Evolutionary conservation across 2,113 vertebrate genomes (phyloP).

Genomic region (Cricetomys ansorgei): DNA sequence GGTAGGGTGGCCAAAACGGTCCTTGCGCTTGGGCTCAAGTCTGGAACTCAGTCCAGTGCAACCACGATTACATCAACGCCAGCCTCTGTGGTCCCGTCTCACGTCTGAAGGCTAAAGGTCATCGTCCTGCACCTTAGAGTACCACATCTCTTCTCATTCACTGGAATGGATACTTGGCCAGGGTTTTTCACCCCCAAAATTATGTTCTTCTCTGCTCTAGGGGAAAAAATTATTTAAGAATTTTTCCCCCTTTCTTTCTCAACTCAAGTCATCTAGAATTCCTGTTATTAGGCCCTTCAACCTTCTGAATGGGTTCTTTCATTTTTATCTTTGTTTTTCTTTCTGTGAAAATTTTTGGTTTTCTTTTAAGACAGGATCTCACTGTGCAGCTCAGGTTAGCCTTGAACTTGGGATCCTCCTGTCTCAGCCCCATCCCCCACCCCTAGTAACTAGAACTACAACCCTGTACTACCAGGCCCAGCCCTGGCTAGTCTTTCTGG

Average conservation of each 20-base stretch:
- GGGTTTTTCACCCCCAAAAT: neutral
- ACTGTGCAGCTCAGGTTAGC: neutral
- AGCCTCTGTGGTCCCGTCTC: neutral
- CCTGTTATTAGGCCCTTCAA: neutral
- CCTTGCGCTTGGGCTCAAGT: neutral
- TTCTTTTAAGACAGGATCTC: neutral
- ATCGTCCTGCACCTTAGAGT: neutral
- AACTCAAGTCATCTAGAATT: neutral
- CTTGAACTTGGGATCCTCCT: neutral
- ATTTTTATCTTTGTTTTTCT: slow-evolving; percentile 28
- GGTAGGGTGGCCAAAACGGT: neutral
- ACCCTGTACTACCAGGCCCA: neutral
- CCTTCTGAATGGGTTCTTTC: neutral
- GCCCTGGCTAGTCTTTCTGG: neutral
- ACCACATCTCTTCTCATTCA: neutral
- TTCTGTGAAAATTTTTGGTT: neutral
- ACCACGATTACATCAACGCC: neutral
- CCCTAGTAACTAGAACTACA: neutral
- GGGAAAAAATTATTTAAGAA: neutral
- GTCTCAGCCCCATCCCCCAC: too few species aligned
- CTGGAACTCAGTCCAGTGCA: neutral
- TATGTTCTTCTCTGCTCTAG: neutral
- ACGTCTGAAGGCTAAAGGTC: neutral
- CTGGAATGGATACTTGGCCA: neutral
- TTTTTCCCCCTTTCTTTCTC: neutral